A percentile compares a stretch with the other conserved stretches of the same genome.
phyloP scores from a whole-genome alignment of 1,140 invertebrate species.

The Druon quercuslanigerum region DNA sequence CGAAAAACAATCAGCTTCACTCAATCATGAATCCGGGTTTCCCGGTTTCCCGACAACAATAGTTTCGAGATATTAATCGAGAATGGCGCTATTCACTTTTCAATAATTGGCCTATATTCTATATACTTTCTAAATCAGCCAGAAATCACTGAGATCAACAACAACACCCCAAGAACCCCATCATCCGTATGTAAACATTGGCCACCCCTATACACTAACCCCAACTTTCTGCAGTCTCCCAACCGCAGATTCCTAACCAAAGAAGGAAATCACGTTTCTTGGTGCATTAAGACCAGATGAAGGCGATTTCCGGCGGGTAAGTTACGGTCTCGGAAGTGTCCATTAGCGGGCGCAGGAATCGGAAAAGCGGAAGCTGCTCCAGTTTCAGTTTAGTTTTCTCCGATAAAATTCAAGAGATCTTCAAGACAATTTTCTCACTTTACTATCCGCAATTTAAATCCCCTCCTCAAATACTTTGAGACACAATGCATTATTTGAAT shows the following conservation, averaged over 20 bases:
- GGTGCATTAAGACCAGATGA: slow-evolving; percentile 18
- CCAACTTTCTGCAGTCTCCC: background rate
- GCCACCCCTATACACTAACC: background rate
- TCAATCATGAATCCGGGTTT: no score
- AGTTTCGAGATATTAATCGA: no score
- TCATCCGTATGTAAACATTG: slow-evolving; percentile 23
- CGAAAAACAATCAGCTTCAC: no score
- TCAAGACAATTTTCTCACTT: no score
- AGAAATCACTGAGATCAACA: background rate
- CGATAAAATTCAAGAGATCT: no score
- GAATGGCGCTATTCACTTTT: no score
- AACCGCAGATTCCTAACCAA: background rate
- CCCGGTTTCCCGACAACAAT: no score
- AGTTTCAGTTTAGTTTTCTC: background rate
- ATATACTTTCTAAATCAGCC: background rate
- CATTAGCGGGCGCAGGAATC: slow-evolving; percentile 4
- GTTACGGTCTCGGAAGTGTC: slow-evolving; percentile 27
- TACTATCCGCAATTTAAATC: no score
- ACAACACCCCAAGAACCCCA: background rate
- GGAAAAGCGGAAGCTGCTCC: background rate
- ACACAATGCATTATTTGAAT: no score
- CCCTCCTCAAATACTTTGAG: no score
- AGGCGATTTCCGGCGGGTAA: slow-evolving; percentile 20
- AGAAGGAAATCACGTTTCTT: slow-evolving; percentile 23
- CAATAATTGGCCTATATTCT: no score